phyloP scores from a whole-genome alignment of 2,113 vertebrate species.

The Quiscalus mexicanus region DNA sequence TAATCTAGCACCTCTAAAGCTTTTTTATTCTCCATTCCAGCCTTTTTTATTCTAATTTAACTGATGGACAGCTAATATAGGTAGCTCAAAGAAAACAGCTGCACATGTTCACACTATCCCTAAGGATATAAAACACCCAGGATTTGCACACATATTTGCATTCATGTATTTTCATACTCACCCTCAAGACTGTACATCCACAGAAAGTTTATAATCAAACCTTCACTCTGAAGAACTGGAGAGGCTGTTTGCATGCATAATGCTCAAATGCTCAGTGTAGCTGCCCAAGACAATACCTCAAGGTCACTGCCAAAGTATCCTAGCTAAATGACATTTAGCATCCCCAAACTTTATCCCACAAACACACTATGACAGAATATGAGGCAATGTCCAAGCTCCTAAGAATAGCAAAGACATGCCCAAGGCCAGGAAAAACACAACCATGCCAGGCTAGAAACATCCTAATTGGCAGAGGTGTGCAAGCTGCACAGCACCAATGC shows the following conservation, averaged over 20 bases:
- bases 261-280: not conserved
- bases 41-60: not conserved
- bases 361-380: not conserved
- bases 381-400: fast-evolving
- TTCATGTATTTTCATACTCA: not conserved
- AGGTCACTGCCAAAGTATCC: not conserved
- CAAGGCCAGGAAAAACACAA: not conserved
- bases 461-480: not conserved
- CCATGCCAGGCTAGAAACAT: not conserved
- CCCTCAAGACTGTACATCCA: not conserved
- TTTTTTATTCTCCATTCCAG: not conserved
- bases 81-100: not conserved
- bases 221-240: not conserved
- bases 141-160: not conserved
- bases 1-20: not conserved
- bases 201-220: not conserved
- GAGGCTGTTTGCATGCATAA: not conserved
- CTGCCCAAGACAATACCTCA: not conserved
- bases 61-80: not conserved
- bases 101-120: not conserved
- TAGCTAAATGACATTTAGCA: not conserved
- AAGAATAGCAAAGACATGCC: not conserved
- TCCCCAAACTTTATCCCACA: not conserved
- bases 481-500: not conserved
- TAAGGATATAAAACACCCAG: not conserved